phyloP scores from a whole-genome alignment of 2,113 vertebrate genomes.

The Apteryx owenii region DNA sequence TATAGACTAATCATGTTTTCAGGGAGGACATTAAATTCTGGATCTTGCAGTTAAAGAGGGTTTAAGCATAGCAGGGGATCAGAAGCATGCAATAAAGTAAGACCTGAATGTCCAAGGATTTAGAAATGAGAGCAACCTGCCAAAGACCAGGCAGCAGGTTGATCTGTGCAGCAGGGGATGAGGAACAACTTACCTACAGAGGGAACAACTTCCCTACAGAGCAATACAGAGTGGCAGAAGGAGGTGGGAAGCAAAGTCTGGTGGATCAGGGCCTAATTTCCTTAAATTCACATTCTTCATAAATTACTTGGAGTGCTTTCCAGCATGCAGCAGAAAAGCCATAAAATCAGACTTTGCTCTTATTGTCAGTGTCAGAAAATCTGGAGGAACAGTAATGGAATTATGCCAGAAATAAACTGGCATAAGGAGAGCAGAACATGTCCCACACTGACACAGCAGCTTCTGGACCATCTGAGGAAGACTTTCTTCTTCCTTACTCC shows the following conservation, averaged over 20 bases:
- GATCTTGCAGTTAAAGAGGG: not conserved
- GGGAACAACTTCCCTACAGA: not conserved
- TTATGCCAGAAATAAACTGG: not conserved
- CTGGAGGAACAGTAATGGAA: accelerated
- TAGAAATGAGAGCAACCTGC: not conserved
- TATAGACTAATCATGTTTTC: not conserved
- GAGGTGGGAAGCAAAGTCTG: not conserved
- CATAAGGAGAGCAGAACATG: not conserved
- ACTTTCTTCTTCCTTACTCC: not conserved
- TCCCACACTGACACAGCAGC: not conserved
- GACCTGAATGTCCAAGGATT: constrained; percentile 6
- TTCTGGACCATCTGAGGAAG: not conserved
- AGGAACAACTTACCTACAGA: not conserved
- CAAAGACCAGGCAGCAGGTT: not conserved
- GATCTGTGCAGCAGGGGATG: not conserved
- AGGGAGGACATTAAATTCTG: not conserved
- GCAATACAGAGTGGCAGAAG: not conserved
- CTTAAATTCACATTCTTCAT: not conserved
- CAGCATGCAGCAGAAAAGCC: not conserved
- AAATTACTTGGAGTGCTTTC: not conserved
- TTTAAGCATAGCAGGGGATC: constrained; percentile 20
- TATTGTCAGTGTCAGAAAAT: not conserved
- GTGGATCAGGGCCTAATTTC: not conserved
- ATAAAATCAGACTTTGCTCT: not conserved
- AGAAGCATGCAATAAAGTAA: not conserved